phyloP scores from a whole-genome alignment of 2,888 invertebrate species.

The Oxyteleia sp. region DNA sequence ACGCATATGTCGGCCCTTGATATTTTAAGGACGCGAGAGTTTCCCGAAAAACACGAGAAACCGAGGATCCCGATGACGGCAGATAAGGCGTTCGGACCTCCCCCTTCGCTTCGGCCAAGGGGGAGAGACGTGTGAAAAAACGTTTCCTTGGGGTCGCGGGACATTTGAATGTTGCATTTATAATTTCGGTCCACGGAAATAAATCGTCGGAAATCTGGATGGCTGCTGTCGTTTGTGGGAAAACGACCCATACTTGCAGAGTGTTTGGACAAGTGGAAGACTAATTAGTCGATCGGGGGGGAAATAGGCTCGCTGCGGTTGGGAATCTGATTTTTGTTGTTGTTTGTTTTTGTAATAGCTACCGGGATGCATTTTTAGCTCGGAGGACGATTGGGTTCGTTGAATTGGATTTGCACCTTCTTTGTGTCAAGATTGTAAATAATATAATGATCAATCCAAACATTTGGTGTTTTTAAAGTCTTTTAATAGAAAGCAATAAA shows the following conservation, averaged over 20 bases:
- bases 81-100: conserved; percentile 64
- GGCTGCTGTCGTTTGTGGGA: conserved; percentile 44
- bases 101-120: conserved; percentile 18
- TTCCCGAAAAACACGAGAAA: conserved; percentile 81
- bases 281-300: conserved; percentile 48
- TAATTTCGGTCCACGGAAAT: conserved; percentile 60
- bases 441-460: too few species aligned
- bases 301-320: conserved; percentile 33
- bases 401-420: too few species aligned
- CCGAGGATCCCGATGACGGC: conserved; percentile 65
- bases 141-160: conserved; percentile 11
- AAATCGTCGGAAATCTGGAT: conserved; percentile 37
- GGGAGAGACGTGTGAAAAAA: conserved; percentile 73
- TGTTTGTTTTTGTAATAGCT: conserved; percentile 40
- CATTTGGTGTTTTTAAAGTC: too few species aligned
- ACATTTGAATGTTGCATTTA: conserved; percentile 65
- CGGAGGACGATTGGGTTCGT: too few species aligned
- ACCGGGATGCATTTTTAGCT: not conserved
- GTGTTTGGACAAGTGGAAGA: conserved; percentile 67
- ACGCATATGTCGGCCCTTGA: conserved; percentile 80
- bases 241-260: conserved; percentile 7
- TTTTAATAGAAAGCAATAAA: too few species aligned
- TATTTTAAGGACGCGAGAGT: conserved; percentile 72
- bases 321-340: conserved; percentile 6
- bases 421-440: too few species aligned